These are phyloP conservation scores for Enteromius anoplus DNA, from an alignment of 2,797 vertebrate species.

Conservation along the genomic window DNA sequence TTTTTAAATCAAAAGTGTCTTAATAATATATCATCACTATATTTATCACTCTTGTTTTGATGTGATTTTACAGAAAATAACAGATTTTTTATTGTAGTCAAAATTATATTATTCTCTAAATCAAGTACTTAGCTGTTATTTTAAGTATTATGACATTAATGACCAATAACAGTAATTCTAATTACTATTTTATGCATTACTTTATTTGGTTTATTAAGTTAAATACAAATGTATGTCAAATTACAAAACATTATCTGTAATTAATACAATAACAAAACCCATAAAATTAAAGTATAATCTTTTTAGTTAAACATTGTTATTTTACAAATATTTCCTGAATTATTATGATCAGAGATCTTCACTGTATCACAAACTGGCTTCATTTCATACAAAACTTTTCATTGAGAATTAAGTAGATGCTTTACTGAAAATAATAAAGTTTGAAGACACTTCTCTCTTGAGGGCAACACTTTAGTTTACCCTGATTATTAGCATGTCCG, in stretches of 20 bases:
- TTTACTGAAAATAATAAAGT: not conserved
- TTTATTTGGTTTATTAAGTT: not conserved
- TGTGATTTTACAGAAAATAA: no score
- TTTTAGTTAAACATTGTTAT: not conserved
- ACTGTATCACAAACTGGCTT: not conserved
- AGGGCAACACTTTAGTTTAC: not conserved
- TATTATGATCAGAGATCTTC: not conserved
- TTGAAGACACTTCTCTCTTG: not conserved
- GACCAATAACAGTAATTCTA: no score
- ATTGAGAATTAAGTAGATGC: not conserved
- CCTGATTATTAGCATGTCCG: not conserved
- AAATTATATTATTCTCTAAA: no score
- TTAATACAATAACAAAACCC: not conserved
- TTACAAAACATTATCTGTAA: not conserved
- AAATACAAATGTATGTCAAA: no score
- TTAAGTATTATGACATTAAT: no score
- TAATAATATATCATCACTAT: no score
- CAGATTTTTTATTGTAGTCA: no score
- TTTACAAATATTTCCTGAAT: not conserved
- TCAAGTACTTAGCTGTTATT: no score
- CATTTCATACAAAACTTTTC: not conserved
- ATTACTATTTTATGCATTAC: not conserved
- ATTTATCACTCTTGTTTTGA: no score
- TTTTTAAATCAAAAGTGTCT: no score
- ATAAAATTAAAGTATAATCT: not conserved